Conservation (phyloP, 2,888 invertebrate species). For the Dromius quadrimaculatus region DNA sequence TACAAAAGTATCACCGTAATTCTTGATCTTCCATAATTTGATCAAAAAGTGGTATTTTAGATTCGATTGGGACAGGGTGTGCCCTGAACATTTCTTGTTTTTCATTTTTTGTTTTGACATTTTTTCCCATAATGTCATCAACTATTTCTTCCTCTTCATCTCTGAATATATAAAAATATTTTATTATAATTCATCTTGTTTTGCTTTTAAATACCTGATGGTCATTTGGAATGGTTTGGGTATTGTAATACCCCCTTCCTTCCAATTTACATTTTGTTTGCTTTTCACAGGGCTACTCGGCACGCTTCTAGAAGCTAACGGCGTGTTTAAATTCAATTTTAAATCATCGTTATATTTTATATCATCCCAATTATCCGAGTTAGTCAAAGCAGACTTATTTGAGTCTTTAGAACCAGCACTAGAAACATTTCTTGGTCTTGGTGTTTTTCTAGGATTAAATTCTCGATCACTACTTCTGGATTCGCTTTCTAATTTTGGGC, state of each 20-base stretch:
- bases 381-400: slow-evolving; percentile 53
- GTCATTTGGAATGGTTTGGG: slow-evolving; percentile 80
- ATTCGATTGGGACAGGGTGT: slow-evolving; percentile 77
- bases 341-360: slow-evolving; percentile 60
- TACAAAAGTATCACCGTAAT: slow-evolving; percentile 69
- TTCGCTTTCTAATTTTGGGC: slow-evolving; percentile 58
- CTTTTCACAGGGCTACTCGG: slow-evolving; percentile 71
- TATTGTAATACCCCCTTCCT: slow-evolving; percentile 68
- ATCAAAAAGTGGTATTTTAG: slow-evolving; percentile 78
- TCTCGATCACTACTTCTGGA: slow-evolving; percentile 59
- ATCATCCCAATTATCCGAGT: slow-evolving; percentile 60
- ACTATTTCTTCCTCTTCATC: slow-evolving; percentile 75
- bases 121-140: slow-evolving; percentile 66
- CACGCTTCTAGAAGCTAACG: slow-evolving; percentile 68
- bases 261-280: slow-evolving; percentile 62
- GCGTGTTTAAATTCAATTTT: slow-evolving; percentile 57
- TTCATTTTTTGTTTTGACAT: slow-evolving; percentile 64
- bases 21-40: slow-evolving; percentile 80
- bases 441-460: slow-evolving; percentile 28
- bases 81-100: slow-evolving; percentile 71
- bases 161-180: too few relatives aligned
- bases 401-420: slow-evolving; percentile 60
- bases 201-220: slow-evolving; percentile 68
- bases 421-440: slow-evolving; percentile 56
- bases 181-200: slow-evolving; percentile 2